phyloP scores from a whole-genome alignment of 2,113 vertebrate species.

The Morone chrysops region DNA sequence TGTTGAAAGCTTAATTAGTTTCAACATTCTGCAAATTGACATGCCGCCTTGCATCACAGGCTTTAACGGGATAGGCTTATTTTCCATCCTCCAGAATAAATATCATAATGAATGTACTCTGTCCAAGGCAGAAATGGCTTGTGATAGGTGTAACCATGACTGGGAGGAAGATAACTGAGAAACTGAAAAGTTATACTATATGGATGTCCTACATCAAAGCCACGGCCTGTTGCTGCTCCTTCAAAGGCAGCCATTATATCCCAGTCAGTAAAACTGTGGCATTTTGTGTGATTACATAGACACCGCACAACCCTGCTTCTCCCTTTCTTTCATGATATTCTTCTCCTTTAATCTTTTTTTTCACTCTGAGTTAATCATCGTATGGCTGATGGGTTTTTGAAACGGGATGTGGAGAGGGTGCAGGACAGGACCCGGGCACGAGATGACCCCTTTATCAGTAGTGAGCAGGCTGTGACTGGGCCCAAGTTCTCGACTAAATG shows the following conservation, averaged over 20 bases:
- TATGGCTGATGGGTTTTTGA: slow-evolving; percentile 71
- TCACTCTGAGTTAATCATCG: slow-evolving; percentile 66
- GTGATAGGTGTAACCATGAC: slow-evolving; percentile 42
- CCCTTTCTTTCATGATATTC: slow-evolving; percentile 64
- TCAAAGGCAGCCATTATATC: slow-evolving; percentile 69
- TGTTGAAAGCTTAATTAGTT: slow-evolving; percentile 71
- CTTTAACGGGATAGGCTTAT: slow-evolving; percentile 55
- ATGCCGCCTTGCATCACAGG: slow-evolving; percentile 37
- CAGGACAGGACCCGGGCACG: slow-evolving; percentile 62
- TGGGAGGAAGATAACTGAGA: slow-evolving; percentile 38
- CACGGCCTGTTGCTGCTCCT: slow-evolving; percentile 42
- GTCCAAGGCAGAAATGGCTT: slow-evolving; percentile 20
- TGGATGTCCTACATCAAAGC: slow-evolving; percentile 67
- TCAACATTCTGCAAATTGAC: slow-evolving; percentile 61
- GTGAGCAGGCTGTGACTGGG: slow-evolving; percentile 72
- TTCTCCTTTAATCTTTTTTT: slow-evolving; percentile 65
- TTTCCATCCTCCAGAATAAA: slow-evolving; percentile 44
- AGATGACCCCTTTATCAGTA: slow-evolving; percentile 82
- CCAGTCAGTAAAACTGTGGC: slow-evolving; percentile 67
- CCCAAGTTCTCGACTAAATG: slow-evolving; percentile 76
- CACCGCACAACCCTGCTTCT: slow-evolving; percentile 31
- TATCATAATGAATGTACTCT: slow-evolving; percentile 31
- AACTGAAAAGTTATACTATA: slow-evolving; percentile 24
- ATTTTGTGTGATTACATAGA: slow-evolving; percentile 61
- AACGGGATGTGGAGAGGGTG: slow-evolving; percentile 52